These are phyloP conservation scores for Etheostoma cragini DNA, from an alignment of 2,113 vertebrate species.

Conservation along the genomic window DNA sequence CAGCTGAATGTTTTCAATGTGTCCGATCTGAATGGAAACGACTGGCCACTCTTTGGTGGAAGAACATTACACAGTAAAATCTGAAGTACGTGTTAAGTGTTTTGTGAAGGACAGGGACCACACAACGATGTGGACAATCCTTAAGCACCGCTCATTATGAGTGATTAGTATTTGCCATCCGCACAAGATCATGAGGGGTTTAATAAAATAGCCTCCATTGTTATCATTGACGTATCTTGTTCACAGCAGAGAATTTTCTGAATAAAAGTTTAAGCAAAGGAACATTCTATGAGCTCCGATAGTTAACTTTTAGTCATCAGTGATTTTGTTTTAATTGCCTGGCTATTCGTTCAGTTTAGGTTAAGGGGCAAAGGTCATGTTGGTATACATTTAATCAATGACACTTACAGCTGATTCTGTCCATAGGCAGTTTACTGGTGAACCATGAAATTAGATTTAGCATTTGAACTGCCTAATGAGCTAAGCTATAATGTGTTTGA, in stretches of 20 bases:
- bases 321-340: constrained; percentile 11
- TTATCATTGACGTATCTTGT: background rate
- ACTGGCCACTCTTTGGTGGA: constrained; percentile 16
- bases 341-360: constrained; percentile 13
- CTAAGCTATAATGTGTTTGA: constrained; percentile 53
- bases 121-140: constrained; percentile 19
- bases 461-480: constrained; percentile 64
- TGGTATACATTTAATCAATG: constrained; percentile 48
- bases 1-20: constrained; percentile 25
- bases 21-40: constrained; percentile 26
- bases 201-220: constrained; percentile 37
- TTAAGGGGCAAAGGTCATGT: constrained; percentile 40
- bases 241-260: background rate
- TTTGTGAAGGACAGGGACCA: background rate
- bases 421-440: constrained; percentile 46
- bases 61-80: constrained; percentile 28
- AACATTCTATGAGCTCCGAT: background rate
- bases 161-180: constrained; percentile 62
- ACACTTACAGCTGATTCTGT: constrained; percentile 44
- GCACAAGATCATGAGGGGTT: constrained; percentile 17
- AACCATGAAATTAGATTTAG: constrained; percentile 71
- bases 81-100: constrained; percentile 27
- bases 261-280: background rate
- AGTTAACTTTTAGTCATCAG: background rate
- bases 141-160: constrained; percentile 36